Evolutionary conservation across 2,113 vertebrate species (phyloP).

Genomic region (Malurus melanocephalus): DNA sequence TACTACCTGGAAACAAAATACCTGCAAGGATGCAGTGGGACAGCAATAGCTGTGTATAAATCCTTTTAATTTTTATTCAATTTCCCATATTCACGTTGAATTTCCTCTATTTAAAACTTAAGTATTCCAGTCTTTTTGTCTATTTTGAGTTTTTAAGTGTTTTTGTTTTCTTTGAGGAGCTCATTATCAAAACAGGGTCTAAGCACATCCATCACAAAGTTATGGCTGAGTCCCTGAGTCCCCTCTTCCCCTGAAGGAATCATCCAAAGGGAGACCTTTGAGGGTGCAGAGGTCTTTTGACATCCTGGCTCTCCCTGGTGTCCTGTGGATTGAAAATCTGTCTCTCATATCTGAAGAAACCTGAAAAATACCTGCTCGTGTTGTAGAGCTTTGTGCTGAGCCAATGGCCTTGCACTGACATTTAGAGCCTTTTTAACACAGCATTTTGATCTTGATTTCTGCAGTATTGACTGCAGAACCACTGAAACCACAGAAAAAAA

Average conservation of each 20-base stretch:
- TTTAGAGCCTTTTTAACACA: neutral
- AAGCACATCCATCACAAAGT: neutral
- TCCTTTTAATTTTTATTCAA: neutral
- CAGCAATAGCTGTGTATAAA: neutral
- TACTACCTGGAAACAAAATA: neutral
- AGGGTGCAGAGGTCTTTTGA: constrained; percentile 11
- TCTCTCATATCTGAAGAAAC: neutral
- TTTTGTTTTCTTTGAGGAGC: neutral
- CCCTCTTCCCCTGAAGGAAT: neutral
- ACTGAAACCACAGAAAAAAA: neutral
- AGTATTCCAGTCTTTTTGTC: neutral
- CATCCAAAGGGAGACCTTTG: constrained; percentile 2
- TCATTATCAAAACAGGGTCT: neutral
- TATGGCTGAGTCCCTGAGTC: neutral
- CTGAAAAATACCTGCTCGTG: neutral
- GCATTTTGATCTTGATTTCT: neutral
- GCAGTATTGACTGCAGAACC: neutral
- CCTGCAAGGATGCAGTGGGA: neutral
- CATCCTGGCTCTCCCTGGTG: neutral
- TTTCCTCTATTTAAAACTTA: neutral
- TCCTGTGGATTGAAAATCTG: neutral
- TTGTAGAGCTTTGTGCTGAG: neutral
- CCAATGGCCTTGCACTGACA: neutral
- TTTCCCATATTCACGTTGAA: neutral
- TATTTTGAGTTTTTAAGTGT: neutral